Evolutionary conservation across 2,113 vertebrate genomes (phyloP).

Genomic region (Dasyprocta punctata): DNA sequence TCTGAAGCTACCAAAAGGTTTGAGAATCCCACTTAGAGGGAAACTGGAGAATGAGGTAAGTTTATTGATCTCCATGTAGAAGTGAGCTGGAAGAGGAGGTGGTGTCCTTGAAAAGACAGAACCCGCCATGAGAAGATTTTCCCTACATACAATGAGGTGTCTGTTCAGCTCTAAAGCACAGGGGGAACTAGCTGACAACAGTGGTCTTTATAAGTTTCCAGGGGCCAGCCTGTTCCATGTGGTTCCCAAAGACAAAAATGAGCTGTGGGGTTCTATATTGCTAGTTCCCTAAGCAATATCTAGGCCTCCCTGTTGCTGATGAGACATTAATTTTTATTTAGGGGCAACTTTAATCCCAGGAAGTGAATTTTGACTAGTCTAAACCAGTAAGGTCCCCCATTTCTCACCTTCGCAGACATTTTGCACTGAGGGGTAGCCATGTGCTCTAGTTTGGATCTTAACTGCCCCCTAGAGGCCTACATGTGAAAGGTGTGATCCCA

Average conservation of each 20-base stretch:
- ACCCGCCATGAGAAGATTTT: background rate
- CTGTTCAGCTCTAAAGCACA: background rate
- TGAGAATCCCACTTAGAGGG: background rate
- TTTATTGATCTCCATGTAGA: background rate
- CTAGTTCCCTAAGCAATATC: background rate
- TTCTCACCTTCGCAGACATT: background rate
- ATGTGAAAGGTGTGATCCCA: background rate
- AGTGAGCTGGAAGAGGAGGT: background rate
- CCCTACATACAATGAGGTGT: background rate
- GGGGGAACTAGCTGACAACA: background rate
- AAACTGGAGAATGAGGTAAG: background rate
- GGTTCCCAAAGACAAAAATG: background rate
- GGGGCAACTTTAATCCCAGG: background rate
- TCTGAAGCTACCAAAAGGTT: slow-evolving; percentile 11
- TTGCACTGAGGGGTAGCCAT: background rate
- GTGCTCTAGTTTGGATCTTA: background rate
- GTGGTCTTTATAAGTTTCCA: background rate
- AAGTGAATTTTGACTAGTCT: background rate
- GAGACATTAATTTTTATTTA: background rate
- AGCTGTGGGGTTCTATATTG: background rate
- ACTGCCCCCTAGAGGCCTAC: background rate
- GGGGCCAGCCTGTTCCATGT: background rate
- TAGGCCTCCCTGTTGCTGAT: background rate
- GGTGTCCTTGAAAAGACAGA: background rate
- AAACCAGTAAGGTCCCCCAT: background rate